A percentile compares a stretch with the other conserved stretches of the same genome.
Evolutionary conservation across 2,113 vertebrate genomes (phyloP).

Genomic region (Paramisgurnus dabryanus): DNA sequence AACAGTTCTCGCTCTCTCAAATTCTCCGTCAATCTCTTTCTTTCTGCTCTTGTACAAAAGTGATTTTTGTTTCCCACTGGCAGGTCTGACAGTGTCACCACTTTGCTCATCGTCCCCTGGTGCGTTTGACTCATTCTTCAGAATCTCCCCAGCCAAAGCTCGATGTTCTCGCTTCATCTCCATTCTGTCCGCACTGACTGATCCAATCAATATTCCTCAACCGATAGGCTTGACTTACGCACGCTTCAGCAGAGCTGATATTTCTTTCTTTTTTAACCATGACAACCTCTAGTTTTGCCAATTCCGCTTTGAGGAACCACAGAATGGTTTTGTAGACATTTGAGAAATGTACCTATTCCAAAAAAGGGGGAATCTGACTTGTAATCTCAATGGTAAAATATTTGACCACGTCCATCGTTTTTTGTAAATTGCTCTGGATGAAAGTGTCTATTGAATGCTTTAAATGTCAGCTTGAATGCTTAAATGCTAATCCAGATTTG

Average conservation of each 20-base stretch:
- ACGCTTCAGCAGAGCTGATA: slow-evolving; percentile 35
- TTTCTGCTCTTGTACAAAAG: slow-evolving; percentile 22
- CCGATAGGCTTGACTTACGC: slow-evolving; percentile 30
- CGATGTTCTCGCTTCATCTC: slow-evolving; percentile 55
- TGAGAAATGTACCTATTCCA: slow-evolving; percentile 15
- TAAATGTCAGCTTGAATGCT: not conserved
- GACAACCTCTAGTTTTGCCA: slow-evolving; percentile 33
- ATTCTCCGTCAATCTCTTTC: not conserved
- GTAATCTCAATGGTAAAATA: not conserved
- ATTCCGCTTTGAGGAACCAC: not conserved
- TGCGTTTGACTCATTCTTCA: slow-evolving; percentile 43
- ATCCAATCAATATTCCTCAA: slow-evolving; percentile 54
- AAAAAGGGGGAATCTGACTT: not conserved
- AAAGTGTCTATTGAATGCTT: not conserved
- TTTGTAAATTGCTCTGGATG: not conserved
- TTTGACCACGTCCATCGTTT: not conserved
- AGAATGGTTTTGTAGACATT: slow-evolving; percentile 37
- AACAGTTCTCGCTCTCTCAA: not conserved
- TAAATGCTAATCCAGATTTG: not conserved
- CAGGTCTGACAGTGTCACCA: slow-evolving; percentile 7
- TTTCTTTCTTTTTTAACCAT: slow-evolving; percentile 42
- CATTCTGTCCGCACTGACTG: slow-evolving; percentile 40
- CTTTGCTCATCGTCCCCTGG: slow-evolving; percentile 47
- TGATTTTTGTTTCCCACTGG: slow-evolving; percentile 37
- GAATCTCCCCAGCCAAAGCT: slow-evolving; percentile 46